Evolutionary conservation across 1,140 invertebrate species (phyloP), one percentile per base, ranked within the genome.

Genomic region (Nasonia giraulti): DNA sequence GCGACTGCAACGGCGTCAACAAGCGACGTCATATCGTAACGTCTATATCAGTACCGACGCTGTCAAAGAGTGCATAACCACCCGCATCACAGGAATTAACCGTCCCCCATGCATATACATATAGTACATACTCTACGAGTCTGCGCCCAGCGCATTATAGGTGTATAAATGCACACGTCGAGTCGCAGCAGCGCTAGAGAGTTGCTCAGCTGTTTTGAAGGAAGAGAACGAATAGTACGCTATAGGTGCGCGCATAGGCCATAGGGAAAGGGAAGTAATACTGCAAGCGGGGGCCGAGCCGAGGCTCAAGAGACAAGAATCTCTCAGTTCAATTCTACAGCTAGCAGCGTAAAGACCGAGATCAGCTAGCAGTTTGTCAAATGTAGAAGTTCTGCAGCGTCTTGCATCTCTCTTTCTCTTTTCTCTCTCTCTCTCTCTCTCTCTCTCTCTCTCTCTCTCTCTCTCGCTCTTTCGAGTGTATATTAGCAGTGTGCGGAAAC

Each of bases 191-290:
- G 33, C 69, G 20, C 37, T 66, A 31, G 14, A 79, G 76, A 84
- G 69, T 84, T 84, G 76, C 78, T 85, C 83, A 85, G 83, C 83
- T 85, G 83, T 85, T 84, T 84, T 80, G 75, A 83, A 79, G 66
- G 82, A 23, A 62, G 55, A 23, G 11, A 17, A 44, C 55, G 44
- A 40, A 68, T n/a, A 71, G 68, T 37, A 37, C 33, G 10, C 23
- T 27, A 71, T 27, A 71, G 68, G 14, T 4, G 27, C n/a, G 33
- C 33, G 33, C 33, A 37, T 37, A 37, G 33, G 33, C 33, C 2
- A 37, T 37, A 37, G 33, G 33, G 33, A 37, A 37, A 69, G 68
- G 68, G 68, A 69, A 23, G 68, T 3, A 69, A 31, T 31, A 69
- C 62, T 47, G 6, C 55, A 62, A 62, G 55, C 55, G 55, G 55